Percentiles rank a stretch among this genome's conserved stretches.
Evolutionary conservation across 2,113 vertebrate genomes (phyloP).

Genomic region (Perca schrenkii): DNA sequence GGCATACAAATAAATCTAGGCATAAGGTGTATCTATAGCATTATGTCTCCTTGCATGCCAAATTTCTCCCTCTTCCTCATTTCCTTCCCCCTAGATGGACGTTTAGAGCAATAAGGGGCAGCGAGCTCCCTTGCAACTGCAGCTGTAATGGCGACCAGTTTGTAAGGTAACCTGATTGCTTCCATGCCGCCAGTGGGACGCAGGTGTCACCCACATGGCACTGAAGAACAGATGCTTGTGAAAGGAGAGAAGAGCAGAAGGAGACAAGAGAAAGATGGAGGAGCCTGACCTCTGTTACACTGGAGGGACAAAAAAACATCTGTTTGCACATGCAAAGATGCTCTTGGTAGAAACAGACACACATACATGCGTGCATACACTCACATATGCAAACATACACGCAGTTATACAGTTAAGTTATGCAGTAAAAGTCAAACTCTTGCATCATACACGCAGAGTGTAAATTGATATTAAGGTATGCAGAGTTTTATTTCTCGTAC

Average conservation of each 20-base stretch:
- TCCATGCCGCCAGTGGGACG: slow-evolving; percentile 52
- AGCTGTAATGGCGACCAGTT: slow-evolving; percentile 59
- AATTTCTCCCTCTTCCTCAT: neutral
- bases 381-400: slow-evolving; percentile 32
- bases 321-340: slow-evolving; percentile 69
- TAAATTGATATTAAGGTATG: slow-evolving; percentile 44
- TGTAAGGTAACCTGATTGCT: slow-evolving; percentile 75
- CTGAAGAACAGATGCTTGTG: slow-evolving; percentile 70
- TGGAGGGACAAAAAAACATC: slow-evolving; percentile 72
- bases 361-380: slow-evolving; percentile 14
- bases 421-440: slow-evolving; percentile 26
- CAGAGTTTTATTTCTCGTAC: slow-evolving; percentile 20
- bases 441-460: slow-evolving; percentile 42
- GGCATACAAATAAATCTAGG: neutral
- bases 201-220: slow-evolving; percentile 72
- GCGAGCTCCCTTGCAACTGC: slow-evolving; percentile 26
- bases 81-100: neutral
- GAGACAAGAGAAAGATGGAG: slow-evolving; percentile 41
- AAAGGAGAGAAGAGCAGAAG: slow-evolving; percentile 58
- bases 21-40: neutral
- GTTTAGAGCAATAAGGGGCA: slow-evolving; percentile 36
- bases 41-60: neutral
- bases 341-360: slow-evolving; percentile 60
- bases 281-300: slow-evolving; percentile 58
- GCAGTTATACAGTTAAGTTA: slow-evolving; percentile 25